These are phyloP conservation scores for Acleris holmiana DNA, from an alignment of 2,888 invertebrate species.

Conservation along the genomic window DNA sequence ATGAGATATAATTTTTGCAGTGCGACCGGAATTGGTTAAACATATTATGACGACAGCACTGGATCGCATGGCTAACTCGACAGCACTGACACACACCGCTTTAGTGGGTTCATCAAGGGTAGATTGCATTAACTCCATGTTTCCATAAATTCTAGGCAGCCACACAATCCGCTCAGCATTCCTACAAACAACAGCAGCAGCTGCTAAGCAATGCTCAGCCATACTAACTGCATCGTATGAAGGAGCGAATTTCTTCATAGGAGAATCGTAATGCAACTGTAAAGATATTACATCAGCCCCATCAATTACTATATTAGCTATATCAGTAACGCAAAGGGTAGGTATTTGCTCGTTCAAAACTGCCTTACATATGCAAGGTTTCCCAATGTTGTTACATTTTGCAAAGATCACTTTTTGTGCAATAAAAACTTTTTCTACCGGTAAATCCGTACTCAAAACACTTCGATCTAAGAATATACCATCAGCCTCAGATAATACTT, in stretches of 20 bases:
- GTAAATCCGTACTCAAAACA: slow-evolving; percentile 93
- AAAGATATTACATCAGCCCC: slow-evolving; percentile 94
- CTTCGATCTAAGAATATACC: slow-evolving; percentile 95
- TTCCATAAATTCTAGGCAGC: slow-evolving; percentile 91
- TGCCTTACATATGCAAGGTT: slow-evolving; percentile 95
- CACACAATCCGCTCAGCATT: slow-evolving; percentile 95
- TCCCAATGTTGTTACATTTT: slow-evolving; percentile 92
- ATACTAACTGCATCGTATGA: slow-evolving; percentile 66
- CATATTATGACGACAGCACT: slow-evolving; percentile 86
- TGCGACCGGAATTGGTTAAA: slow-evolving; percentile 89
- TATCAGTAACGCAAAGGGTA: slow-evolving; percentile 90
- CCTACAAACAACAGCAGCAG: slow-evolving; percentile 90
- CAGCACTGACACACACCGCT: slow-evolving; percentile 80
- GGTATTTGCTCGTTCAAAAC: slow-evolving; percentile 93
- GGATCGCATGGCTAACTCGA: slow-evolving; percentile 70
- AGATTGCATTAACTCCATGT: slow-evolving; percentile 85
- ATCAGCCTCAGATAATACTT: slow-evolving; percentile 90
- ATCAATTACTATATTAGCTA: slow-evolving; percentile 96
- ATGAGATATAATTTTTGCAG: slow-evolving; percentile 88
- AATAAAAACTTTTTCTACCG: slow-evolving; percentile 93
- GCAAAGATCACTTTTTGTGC: slow-evolving; percentile 94
- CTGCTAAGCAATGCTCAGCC: slow-evolving; percentile 88
- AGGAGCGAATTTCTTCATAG: slow-evolving; percentile 63
- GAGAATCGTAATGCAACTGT: slow-evolving; percentile 84
- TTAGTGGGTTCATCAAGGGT: slow-evolving; percentile 81